phyloP scores from a whole-genome alignment of 2,888 invertebrate genomes.

The Notocelia uddmanniana region DNA sequence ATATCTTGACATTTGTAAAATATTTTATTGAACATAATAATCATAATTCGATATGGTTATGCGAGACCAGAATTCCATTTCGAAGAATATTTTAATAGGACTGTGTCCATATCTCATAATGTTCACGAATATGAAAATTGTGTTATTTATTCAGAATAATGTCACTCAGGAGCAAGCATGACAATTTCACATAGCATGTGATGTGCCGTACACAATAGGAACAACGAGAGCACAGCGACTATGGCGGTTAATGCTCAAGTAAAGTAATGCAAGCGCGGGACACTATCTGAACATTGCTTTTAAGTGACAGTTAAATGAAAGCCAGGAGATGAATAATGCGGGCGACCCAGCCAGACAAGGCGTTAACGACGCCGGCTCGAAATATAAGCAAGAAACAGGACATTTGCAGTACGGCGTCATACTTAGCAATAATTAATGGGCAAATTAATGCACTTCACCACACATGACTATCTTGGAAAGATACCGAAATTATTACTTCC shows the following conservation, averaged over 20 bases:
- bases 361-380: constrained; percentile 43
- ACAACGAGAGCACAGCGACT: constrained; percentile 30
- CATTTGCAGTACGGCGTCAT: constrained; percentile 13
- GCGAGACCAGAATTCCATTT: constrained; percentile 15
- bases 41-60: constrained; percentile 30
- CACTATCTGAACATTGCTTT: constrained; percentile 47
- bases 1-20: constrained; percentile 49
- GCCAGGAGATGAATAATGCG: constrained; percentile 40
- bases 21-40: constrained; percentile 26
- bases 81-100: constrained; percentile 24
- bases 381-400: neutral
- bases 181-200: constrained; percentile 5
- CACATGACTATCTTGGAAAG: neutral
- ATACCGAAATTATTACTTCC: neutral
- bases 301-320: constrained; percentile 50
- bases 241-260: constrained; percentile 13
- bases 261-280: constrained; percentile 15
- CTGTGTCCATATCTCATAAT: neutral
- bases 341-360: constrained; percentile 42
- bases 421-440: constrained; percentile 21
- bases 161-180: neutral
- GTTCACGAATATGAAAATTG: neutral
- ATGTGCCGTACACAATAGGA: constrained; percentile 25
- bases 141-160: neutral
- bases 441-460: neutral